These are phyloP conservation scores for Drosophila villosipedis DNA, from an alignment of 2,888 invertebrate species.

Conservation along the genomic window DNA sequence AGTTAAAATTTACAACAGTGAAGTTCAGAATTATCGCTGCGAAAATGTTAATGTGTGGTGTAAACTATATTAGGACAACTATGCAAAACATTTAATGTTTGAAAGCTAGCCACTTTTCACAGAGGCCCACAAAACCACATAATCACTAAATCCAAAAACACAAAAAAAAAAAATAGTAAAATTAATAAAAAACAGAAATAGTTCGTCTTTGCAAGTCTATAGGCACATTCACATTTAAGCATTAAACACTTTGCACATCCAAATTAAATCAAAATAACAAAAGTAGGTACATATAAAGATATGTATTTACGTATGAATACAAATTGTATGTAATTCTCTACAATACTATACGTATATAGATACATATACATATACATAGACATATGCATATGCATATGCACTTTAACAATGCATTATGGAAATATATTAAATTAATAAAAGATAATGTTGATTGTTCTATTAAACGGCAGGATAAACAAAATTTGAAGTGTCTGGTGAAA, in stretches of 20 bases:
- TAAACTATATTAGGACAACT: constrained; percentile 29
- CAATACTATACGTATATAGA: constrained; percentile 1
- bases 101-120: constrained; percentile 21
- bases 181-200: background rate
- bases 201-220: background rate
- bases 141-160: constrained; percentile 12
- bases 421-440: background rate
- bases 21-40: constrained; percentile 49
- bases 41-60: constrained; percentile 51
- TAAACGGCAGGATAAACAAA: constrained; percentile 27
- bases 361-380: background rate
- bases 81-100: constrained; percentile 34
- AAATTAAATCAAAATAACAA: background rate
- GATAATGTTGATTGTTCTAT: constrained; percentile 5
- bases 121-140: constrained; percentile 13
- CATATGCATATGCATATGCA: background rate
- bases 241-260: constrained; percentile 3
- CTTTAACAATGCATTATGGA: background rate
- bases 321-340: constrained; percentile 2
- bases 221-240: constrained; percentile 12
- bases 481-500: constrained; percentile 8
- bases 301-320: background rate
- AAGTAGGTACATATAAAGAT: constrained; percentile 2
- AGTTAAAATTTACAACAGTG: constrained; percentile 70
- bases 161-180: background rate